Base-by-base conservation (phyloP, 2,888 invertebrate species). In the Troglohyphantes excavatus region DNA sequence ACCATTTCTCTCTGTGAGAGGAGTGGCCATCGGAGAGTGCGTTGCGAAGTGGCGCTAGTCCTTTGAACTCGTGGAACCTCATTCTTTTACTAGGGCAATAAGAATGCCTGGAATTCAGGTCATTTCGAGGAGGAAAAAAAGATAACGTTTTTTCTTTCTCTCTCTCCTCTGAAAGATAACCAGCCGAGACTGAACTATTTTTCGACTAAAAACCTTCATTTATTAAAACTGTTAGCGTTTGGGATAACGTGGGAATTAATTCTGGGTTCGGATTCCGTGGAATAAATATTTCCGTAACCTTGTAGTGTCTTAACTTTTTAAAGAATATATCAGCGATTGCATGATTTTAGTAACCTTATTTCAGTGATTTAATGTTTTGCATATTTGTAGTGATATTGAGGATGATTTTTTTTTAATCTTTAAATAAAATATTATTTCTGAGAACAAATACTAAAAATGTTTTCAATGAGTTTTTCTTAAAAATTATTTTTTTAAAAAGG, bases 1-100 rank as follows among this genome's bases (percentile, higher is more conserved):
- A 78, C 43, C 63, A 17, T 78, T 78, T 76, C 13, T 78, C 78
- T 72, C 23, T 27, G 65, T 17, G 76, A 59, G 70, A 84, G 76
- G 85, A 75, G 85, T 68, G 76, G 76, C 59, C 43, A 27, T 17
- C 11, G 17, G 61, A 17, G 43, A 39, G 26, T 26, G 53, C 59
- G 68, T 46, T 59, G 23, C 61, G 72, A 72, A 90, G 78, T 84
- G 78, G 72, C 89, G 83, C 83, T 84, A 84, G 89, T 90, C 89
- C 84, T 90, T 90, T 90, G 89, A 90, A 90, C 89, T 90, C 83
- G 72, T 21, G 65, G 83, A 90, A 90, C 89, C 89, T 90, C 89
- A 90, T 90, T 90, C 89, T 90, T 90, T 90, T 90, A 90, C 83
- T 90, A 90, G 89, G 84, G 83, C 89, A 90, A 90, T 83, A 90